phyloP scores from a whole-genome alignment of 2,888 invertebrate species.

The Sarcophaga rosellei region DNA sequence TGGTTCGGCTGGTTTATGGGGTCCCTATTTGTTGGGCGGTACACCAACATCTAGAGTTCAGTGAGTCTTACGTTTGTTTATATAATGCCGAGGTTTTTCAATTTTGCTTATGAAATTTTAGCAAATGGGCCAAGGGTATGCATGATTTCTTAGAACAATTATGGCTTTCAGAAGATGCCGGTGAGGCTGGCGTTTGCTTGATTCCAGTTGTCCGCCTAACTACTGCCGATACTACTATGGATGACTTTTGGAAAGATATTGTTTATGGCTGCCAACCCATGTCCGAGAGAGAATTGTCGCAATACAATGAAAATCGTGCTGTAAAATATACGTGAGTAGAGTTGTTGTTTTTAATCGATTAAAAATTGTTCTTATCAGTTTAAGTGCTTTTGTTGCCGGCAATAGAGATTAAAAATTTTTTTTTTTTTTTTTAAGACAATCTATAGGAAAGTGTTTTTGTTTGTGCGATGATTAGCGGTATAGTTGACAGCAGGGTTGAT shows the following conservation, averaged over 20 bases:
- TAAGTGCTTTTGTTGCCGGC: not conserved
- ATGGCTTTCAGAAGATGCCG: conserved; percentile 84
- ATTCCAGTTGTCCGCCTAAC: conserved; percentile 81
- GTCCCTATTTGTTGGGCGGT: conserved; percentile 85
- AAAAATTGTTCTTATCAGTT: conserved; percentile 4
- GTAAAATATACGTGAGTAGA: conserved; percentile 80
- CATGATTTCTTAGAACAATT: conserved; percentile 84
- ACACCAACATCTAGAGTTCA: conserved; percentile 83
- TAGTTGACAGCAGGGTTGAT: not conserved
- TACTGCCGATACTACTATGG: conserved; percentile 72
- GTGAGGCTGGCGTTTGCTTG: conserved; percentile 82
- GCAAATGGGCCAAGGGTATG: conserved; percentile 86
- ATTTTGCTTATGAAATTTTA: conserved; percentile 76
- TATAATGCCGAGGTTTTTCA: not conserved
- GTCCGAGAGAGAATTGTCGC: conserved; percentile 76
- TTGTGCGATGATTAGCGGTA: not conserved
- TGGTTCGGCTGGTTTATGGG: conserved; percentile 90
- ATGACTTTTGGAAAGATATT: conserved; percentile 81
- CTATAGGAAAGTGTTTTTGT: not conserved
- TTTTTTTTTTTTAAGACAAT: not conserved
- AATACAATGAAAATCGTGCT: conserved; percentile 76
- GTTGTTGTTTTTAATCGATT: conserved; percentile 10
- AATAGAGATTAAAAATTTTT: conserved; percentile 4
- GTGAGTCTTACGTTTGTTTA: conserved; percentile 78
- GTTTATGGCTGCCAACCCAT: conserved; percentile 81